These are phyloP conservation scores for Cyprinus carpio DNA, from an alignment of 2,113 vertebrate species.

Conservation along the genomic window DNA sequence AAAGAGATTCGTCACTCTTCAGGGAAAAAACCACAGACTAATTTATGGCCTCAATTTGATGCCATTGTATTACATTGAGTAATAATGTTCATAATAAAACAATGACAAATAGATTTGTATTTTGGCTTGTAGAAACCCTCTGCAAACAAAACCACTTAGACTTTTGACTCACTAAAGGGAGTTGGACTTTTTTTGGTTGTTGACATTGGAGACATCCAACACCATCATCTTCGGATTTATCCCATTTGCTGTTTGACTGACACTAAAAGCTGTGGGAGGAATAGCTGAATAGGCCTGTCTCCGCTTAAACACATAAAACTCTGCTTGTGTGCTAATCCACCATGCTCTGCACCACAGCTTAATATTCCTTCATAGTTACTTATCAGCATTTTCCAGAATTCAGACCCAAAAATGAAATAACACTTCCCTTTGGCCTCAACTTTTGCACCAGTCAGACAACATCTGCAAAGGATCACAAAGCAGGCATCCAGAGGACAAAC, in stretches of 20 bases:
- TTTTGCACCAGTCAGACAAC: slow-evolving; percentile 10
- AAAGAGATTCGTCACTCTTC: not conserved
- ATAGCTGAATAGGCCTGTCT: slow-evolving; percentile 33
- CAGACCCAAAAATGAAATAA: not conserved
- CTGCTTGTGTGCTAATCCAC: slow-evolving; percentile 8
- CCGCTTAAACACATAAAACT: not conserved
- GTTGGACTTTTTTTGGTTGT: slow-evolving; percentile 10
- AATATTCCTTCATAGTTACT: slow-evolving; percentile 3
- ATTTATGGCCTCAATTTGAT: not conserved
- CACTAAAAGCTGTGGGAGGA: slow-evolving; percentile 42
- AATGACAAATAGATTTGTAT: not conserved
- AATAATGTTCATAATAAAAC: not conserved
- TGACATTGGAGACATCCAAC: slow-evolving; percentile 7
- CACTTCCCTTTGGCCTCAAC: slow-evolving; percentile 11
- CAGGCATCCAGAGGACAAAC: slow-evolving; percentile 6
- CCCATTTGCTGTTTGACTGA: slow-evolving; percentile 45
- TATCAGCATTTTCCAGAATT: slow-evolving; percentile 4
- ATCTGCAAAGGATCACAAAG: slow-evolving; percentile 3
- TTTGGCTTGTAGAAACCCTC: not conserved
- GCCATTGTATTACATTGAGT: not conserved
- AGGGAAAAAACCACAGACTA: slow-evolving; percentile 17
- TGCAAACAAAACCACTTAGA: not conserved
- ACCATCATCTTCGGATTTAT: slow-evolving; percentile 30
- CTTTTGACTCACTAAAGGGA: not conserved
- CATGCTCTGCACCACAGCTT: not conserved